Conservation (phyloP, 1,140 invertebrate genomes). For the Penaeus chinensis region DNA sequence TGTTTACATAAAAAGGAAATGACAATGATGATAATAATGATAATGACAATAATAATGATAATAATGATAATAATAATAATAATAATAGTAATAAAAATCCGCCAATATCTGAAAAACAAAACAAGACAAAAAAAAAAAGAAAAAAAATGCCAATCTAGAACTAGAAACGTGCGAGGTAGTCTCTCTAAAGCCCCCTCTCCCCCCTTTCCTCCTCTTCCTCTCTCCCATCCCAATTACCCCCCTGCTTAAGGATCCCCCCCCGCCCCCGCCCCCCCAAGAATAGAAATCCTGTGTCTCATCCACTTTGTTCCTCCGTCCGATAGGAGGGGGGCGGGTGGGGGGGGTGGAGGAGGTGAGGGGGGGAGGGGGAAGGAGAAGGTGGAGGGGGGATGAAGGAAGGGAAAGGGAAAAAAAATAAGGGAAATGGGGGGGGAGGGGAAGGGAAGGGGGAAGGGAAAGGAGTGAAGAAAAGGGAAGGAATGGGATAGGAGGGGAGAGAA, state of each 20-base stretch:
- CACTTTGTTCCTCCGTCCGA: background rate
- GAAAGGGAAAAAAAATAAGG: too few relatives aligned
- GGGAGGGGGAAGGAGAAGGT: background rate
- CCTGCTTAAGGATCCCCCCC: background rate
- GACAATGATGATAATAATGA: too few relatives aligned
- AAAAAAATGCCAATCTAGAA: too few relatives aligned
- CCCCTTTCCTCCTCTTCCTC: background rate
- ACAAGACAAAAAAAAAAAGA: too few relatives aligned
- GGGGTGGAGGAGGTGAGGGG: background rate
- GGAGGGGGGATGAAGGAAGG: background rate
- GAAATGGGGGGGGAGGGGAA: background rate
- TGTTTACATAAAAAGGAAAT: too few relatives aligned
- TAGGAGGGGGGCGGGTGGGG: background rate
- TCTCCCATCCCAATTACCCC: background rate
- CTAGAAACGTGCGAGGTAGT: too few relatives aligned
- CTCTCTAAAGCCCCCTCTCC: background rate
- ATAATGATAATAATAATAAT: too few relatives aligned
- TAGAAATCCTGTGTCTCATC: background rate
- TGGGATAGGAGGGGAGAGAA: background rate
- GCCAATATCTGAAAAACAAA: too few relatives aligned
- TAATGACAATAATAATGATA: too few relatives aligned
- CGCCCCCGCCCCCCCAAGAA: background rate
- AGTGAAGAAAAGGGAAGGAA: background rate
- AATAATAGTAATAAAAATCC: too few relatives aligned
- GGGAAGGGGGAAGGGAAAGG: too few relatives aligned